Evolutionary conservation across 2,797 vertebrate species (phyloP).

Genomic region (Notoglanidium macrostoma): DNA sequence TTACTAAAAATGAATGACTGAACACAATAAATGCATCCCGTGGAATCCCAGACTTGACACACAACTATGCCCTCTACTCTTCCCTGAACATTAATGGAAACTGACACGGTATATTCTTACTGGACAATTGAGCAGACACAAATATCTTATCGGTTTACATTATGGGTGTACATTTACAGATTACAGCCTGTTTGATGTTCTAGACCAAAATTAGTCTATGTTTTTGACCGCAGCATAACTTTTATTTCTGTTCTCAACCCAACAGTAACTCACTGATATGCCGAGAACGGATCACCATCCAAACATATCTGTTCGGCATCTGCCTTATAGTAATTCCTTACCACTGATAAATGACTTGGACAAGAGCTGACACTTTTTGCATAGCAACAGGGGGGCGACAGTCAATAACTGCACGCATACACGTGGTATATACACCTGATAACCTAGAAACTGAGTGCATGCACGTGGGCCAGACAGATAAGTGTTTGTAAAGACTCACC

Average conservation of each 20-base stretch:
- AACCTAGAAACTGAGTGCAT: background rate
- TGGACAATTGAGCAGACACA: background rate
- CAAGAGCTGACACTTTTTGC: background rate
- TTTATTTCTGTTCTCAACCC: background rate
- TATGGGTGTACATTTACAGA: background rate
- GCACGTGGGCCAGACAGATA: background rate
- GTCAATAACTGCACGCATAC: background rate
- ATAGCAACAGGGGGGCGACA: background rate
- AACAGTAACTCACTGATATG: background rate
- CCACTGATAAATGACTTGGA: too few relatives aligned
- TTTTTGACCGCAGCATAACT: too few relatives aligned
- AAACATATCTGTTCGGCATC: background rate
- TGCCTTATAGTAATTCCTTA: too few relatives aligned
- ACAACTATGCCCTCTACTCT: background rate
- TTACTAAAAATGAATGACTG: background rate
- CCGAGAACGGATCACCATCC: background rate
- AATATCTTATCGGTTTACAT: background rate
- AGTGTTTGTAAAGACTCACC: slow-evolving; percentile 66
- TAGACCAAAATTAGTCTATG: background rate
- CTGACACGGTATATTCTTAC: background rate
- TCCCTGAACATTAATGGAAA: background rate
- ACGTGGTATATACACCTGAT: background rate
- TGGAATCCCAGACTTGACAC: background rate
- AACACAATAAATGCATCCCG: background rate
- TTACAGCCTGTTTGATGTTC: too few relatives aligned